A percentile compares a stretch with the other conserved stretches of the same genome.
Conservation (phyloP, 2,888 invertebrate species). For the Pimpla rufipes region DNA sequence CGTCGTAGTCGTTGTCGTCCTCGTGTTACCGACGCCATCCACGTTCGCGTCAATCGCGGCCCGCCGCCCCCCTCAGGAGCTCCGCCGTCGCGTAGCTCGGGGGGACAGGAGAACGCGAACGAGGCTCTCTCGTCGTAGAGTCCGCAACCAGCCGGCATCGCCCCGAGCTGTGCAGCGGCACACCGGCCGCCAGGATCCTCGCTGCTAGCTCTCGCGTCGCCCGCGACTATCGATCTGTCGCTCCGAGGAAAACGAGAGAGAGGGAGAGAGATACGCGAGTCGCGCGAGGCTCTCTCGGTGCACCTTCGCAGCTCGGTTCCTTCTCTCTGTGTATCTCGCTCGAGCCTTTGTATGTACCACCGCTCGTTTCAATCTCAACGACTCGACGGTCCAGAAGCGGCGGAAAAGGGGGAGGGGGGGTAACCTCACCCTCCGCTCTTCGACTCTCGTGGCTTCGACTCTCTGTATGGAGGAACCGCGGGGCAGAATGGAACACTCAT, state of each 20-base stretch:
- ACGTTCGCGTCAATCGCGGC: slow-evolving; percentile 28
- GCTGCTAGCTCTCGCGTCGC: slow-evolving; percentile 17
- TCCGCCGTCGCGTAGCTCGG: slow-evolving; percentile 24
- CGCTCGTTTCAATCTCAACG: slow-evolving; percentile 72
- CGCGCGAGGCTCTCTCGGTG: slow-evolving; percentile 11
- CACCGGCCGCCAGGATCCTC: slow-evolving; percentile 5
- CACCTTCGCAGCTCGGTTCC: slow-evolving; percentile 18
- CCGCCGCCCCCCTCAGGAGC: not conserved
- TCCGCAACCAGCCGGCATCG: not conserved
- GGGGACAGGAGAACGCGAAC: slow-evolving; percentile 44
- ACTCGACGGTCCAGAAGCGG: not conserved
- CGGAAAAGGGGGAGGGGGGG: too few species aligned
- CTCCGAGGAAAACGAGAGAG: slow-evolving; percentile 48
- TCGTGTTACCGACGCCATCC: slow-evolving; percentile 20
- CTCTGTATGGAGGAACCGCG: too few species aligned
- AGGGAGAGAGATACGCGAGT: not conserved
- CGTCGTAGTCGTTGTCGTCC: not conserved
- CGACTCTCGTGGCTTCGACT: slow-evolving; percentile 7
- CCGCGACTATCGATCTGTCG: slow-evolving; percentile 56
- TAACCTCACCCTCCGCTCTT: not conserved
- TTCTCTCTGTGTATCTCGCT: not conserved
- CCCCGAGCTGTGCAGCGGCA: not conserved
- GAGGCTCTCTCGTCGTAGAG: slow-evolving; percentile 3
- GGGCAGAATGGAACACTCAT: too few species aligned
- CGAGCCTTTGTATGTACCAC: slow-evolving; percentile 44